Evolutionary conservation across 2,797 vertebrate species (phyloP).

Genomic region (Hirundo rustica): DNA sequence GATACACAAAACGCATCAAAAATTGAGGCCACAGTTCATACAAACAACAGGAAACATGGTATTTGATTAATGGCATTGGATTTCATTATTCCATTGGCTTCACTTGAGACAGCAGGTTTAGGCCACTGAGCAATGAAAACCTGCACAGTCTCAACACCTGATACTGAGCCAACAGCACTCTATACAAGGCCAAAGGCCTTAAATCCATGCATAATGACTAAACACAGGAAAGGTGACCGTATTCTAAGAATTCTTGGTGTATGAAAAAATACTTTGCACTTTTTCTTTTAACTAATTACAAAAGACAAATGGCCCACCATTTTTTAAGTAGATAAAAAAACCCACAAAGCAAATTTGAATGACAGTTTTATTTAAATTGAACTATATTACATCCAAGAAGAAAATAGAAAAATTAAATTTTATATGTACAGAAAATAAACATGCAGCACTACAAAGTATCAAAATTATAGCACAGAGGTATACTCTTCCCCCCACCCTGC

Average conservation of each 20-base stretch:
- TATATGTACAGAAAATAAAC: neutral
- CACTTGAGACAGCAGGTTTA: neutral
- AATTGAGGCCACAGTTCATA: neutral
- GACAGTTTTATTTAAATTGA: neutral
- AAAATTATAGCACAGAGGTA: neutral
- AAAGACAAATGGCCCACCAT: neutral
- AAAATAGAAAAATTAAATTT: neutral
- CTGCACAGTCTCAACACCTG: neutral
- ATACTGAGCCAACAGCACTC: neutral
- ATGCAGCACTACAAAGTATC: accelerated
- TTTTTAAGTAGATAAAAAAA: neutral
- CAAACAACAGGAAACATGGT: neutral
- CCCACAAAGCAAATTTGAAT: neutral
- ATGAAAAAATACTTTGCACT: neutral
- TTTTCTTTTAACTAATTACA: neutral
- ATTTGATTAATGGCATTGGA: neutral
- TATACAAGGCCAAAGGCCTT: neutral
- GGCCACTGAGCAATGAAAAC: neutral
- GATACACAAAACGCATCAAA: neutral
- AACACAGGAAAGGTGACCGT: neutral
- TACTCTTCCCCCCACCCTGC: accelerated
- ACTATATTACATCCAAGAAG: neutral
- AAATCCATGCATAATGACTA: neutral
- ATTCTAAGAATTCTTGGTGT: neutral
- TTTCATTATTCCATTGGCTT: neutral